Evolutionary conservation across 2,888 invertebrate genomes (phyloP).

Genomic region (Sphaerophoria rueppellii): DNA sequence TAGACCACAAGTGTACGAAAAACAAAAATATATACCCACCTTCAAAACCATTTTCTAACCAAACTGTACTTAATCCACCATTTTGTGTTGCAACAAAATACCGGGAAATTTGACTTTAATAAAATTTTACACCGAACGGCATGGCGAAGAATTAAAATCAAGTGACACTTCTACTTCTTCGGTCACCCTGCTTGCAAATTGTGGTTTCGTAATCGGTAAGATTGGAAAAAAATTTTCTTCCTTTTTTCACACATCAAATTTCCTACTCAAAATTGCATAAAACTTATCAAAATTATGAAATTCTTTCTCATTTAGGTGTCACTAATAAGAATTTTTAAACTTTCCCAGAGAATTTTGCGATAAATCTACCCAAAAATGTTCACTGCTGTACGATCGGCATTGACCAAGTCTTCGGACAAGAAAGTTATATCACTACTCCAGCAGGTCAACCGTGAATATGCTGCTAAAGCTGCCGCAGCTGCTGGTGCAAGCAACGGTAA

Average conservation of each 20-base stretch:
- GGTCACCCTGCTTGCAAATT: slow-evolving; percentile 75
- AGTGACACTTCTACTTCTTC: slow-evolving; percentile 75
- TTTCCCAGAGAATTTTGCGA: slow-evolving; percentile 69
- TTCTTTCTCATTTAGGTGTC: slow-evolving; percentile 64
- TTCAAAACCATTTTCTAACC: slow-evolving; percentile 23
- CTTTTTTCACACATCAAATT: slow-evolving; percentile 52
- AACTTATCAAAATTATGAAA: slow-evolving; percentile 50
- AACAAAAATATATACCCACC: slow-evolving; percentile 25
- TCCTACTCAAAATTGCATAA: slow-evolving; percentile 34
- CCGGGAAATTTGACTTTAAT: slow-evolving; percentile 30
- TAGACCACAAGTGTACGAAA: neutral
- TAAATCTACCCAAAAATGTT: slow-evolving; percentile 74
- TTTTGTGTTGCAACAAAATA: slow-evolving; percentile 65
- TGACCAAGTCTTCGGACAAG: slow-evolving; percentile 76
- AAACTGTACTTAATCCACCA: slow-evolving; percentile 34
- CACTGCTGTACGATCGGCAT: slow-evolving; percentile 75
- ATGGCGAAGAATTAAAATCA: slow-evolving; percentile 65
- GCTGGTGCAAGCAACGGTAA: slow-evolving; percentile 77
- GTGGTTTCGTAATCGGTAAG: slow-evolving; percentile 77
- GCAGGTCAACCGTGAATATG: slow-evolving; percentile 77
- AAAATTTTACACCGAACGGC: slow-evolving; percentile 64
- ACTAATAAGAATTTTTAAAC: slow-evolving; percentile 63
- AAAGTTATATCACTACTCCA: slow-evolving; percentile 77
- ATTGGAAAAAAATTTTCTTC: slow-evolving; percentile 57
- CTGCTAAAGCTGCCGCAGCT: slow-evolving; percentile 78